Base-by-base conservation (phyloP, 2,797 vertebrate species). In the Pseudomugil tenellus region DNA sequence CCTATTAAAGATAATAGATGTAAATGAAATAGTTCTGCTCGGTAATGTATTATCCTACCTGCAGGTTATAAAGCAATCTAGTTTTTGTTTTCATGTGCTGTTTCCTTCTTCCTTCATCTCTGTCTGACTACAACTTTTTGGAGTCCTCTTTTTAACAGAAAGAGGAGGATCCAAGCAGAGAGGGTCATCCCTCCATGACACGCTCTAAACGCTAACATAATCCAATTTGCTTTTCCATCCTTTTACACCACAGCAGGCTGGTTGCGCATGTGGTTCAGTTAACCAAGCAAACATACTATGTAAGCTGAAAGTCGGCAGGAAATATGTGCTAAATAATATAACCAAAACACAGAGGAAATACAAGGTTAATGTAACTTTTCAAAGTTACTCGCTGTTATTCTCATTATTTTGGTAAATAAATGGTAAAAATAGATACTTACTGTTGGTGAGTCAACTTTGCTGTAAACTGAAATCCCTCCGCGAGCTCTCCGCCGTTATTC, bases 1-100 rank as follows among this genome's bases (percentile, higher is more conserved):
- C 14, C 14, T 7, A 52, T 6, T 8, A 25, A 11, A 52, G 2
- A 52, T 1, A 14, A 51, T 26, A 26, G 23, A 6, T 14, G 11
- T 16, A 52, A 28, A 52, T 52, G 14, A 52, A 52, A 41, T 3
- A 21, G n/a, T n/a, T n/a, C 26, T 23, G 35, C 35, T 17, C 17
- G 25, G 13, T 63, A 53, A 46, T 8, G 2, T 26, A 52, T 19
- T 17, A 7, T 68, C 72, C 57, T 75, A 75, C 72, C 66, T 64
- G 48, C 49, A 74, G 49, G 21, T 49, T 17, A 32, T 41, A 23
- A 2, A 39, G 0, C 5, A 32, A 4, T 31, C 28, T 32, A n/a
- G n/a, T 41, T 35, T 25, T 6, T 51, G 10, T 59, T 48, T 25
- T 75, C 34, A 59, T 53, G n/a, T 6, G 32, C 41, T 64, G 51